Base-by-base conservation (phyloP, 2,113 vertebrate genomes). In the Alligator mississippiensis region DNA sequence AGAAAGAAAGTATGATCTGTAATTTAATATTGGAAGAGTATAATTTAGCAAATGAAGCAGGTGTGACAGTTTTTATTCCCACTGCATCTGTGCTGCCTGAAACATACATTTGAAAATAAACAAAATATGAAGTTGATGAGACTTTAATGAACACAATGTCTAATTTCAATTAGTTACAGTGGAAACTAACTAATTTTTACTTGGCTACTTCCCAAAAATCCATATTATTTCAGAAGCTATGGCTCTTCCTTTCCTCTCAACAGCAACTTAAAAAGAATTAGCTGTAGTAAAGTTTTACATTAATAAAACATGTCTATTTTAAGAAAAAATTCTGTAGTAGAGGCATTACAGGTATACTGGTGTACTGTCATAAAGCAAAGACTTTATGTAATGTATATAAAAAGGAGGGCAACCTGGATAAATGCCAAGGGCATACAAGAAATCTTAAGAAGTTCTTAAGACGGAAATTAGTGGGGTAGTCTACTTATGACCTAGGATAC, bases 81-180 rank as follows among this genome's bases (percentile, higher is more conserved):
- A 76, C 38, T 2, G 82, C 57, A 76, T 96, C 47, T 74, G 62
- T 68, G 84, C 15, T 13, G 61, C 66, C 90, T 90, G 86, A 92
- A 59, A 90, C 13, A 75, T 87, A 93, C 9, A 59, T 91, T 89
- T 93, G 85, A 76, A 96, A 96, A 90, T 75, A 84, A 95, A 82
- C 18, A 85, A 93, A 96, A 95, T 58, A n/a, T 47, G 89, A 86
- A 85, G 21, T 64, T 66, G 90, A 94, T 91, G 90, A 83, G 82
- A 90, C 8, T 90, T 93, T 92, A 91, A 95, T 93, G 91, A 95
- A 96, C 96, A 94, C 54, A 94, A 90, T 92, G 62, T 88, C 63
- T 68, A 77, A 79, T 19, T 88, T 94, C 87, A 96, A 93, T 93
- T 95, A 85, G 77, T 88, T 93, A 74, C 4, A 16, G 74, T 11